Evolutionary conservation across 1,140 invertebrate species (phyloP).

Genomic region (Rhopalosiphum padi): DNA sequence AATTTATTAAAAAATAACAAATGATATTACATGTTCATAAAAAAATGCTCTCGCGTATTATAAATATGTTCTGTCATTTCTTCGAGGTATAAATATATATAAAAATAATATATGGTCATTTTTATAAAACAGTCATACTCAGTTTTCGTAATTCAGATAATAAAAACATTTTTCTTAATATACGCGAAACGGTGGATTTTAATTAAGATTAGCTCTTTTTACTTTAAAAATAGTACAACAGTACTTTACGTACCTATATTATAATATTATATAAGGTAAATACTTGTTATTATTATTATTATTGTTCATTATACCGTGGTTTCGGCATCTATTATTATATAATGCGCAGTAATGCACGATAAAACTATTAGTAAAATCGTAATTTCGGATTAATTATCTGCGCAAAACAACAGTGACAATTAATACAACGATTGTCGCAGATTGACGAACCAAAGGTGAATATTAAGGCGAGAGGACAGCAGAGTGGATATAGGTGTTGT

Average conservation of each 20-base stretch:
- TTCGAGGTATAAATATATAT: not conserved
- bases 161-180: not conserved
- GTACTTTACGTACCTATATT: not conserved
- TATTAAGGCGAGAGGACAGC: not conserved
- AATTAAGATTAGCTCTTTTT: not conserved
- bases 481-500: not conserved
- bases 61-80: not conserved
- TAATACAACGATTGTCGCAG: not conserved
- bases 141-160: not conserved
- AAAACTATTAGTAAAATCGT: not conserved
- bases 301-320: not conserved
- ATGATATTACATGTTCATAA: not conserved
- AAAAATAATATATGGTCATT: not conserved
- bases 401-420: not conserved
- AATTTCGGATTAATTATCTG: not conserved
- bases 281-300: not conserved
- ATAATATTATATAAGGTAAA: too few relatives aligned
- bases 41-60: not conserved
- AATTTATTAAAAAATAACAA: slow-evolving; percentile 17
- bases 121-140: not conserved
- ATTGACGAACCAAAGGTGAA: not conserved
- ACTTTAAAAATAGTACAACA: not conserved
- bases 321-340: not conserved
- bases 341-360: not conserved
- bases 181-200: not conserved